These are phyloP conservation scores for Coecobrya sp. DNA, from an alignment of 2,888 invertebrate genomes.

Conservation along the genomic window DNA sequence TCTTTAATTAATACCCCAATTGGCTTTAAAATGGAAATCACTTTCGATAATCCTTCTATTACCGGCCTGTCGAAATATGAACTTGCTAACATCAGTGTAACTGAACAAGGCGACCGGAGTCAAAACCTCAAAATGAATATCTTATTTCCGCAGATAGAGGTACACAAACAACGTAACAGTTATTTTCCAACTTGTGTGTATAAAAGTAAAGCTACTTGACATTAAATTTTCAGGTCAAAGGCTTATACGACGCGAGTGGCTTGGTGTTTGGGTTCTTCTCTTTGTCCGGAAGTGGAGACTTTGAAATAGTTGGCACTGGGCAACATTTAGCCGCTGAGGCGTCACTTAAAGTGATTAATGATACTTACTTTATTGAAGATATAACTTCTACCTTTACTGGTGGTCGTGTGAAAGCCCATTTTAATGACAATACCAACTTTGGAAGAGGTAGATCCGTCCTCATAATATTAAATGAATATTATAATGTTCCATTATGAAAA, in stretches of 20 bases:
- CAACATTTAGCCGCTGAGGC: constrained; percentile 72
- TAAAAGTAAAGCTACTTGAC: background rate
- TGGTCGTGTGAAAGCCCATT: constrained; percentile 81
- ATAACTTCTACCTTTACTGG: constrained; percentile 73
- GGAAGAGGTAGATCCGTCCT: constrained; percentile 56
- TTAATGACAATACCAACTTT: constrained; percentile 68
- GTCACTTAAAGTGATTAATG: constrained; percentile 65
- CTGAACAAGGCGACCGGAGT: background rate
- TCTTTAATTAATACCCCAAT: constrained; percentile 77
- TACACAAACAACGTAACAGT: background rate
- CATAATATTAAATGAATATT: background rate
- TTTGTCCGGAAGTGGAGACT: constrained; percentile 76
- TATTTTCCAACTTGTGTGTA: background rate
- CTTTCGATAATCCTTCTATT: constrained; percentile 75
- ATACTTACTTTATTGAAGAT: constrained; percentile 77
- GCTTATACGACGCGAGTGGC: constrained; percentile 72
- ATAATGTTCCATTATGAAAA: too few relatives aligned
- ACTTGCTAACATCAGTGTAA: constrained; percentile 62
- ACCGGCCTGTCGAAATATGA: constrained; percentile 78
- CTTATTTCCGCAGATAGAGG: constrained; percentile 76
- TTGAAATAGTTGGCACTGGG: constrained; percentile 71
- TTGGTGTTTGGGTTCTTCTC: constrained; percentile 81
- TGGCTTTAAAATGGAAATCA: constrained; percentile 81
- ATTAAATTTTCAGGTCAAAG: constrained; percentile 73
- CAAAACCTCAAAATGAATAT: constrained; percentile 69